Evolutionary conservation across 2,113 vertebrate species (phyloP).

Genomic region (Megaptera novaeangliae): DNA sequence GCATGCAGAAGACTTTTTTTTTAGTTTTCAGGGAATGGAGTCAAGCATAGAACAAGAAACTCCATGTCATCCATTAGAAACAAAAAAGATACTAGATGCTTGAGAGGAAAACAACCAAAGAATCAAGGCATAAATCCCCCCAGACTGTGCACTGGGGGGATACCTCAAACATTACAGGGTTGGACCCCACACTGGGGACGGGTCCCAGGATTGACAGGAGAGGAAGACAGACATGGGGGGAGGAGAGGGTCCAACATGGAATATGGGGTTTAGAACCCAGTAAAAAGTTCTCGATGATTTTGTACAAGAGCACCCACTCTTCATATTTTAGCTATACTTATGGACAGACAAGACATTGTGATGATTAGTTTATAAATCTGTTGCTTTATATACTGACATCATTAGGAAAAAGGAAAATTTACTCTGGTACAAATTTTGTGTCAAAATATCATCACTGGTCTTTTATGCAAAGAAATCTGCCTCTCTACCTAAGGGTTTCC

Average conservation of each 20-base stretch:
- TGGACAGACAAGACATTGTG: not conserved
- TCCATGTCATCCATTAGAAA: not conserved
- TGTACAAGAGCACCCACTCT: not conserved
- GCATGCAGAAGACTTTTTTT: not conserved
- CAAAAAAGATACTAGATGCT: not conserved
- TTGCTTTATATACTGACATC: not conserved
- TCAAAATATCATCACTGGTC: not conserved
- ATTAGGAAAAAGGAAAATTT: not conserved
- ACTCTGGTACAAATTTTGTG: not conserved
- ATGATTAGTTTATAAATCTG: not conserved
- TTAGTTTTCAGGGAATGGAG: not conserved
- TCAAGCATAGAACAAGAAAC: not conserved
- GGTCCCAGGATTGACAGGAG: not conserved
- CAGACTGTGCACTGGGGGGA: not conserved
- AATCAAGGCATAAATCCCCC: not conserved
- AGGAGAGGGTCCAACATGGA: accelerated
- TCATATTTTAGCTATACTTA: not conserved
- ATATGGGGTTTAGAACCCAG: not conserved
- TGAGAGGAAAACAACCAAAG: not conserved
- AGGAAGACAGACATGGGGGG: accelerated
- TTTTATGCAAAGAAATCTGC: not conserved
- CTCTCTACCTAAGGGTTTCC: not conserved
- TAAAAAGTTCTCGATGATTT: not conserved
- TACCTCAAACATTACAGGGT: not conserved
- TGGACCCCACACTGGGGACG: not conserved